Base-by-base conservation (phyloP, 2,888 invertebrate genomes). In the Tiliacea citrago region DNA sequence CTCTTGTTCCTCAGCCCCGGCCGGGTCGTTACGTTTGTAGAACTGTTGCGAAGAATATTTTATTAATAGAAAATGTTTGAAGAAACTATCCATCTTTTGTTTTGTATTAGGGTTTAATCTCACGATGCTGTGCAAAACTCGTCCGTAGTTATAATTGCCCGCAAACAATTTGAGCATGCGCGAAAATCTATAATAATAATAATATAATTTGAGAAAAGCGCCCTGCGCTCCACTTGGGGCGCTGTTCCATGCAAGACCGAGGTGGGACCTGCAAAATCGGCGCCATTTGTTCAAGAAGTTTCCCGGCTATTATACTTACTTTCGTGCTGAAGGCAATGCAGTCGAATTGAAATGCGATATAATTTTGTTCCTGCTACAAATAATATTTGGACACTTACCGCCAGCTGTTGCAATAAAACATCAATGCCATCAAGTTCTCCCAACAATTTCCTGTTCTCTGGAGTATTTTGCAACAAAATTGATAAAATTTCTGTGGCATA, bases 371-470 rank as follows among this genome's bases (percentile, higher is more conserved):
- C n/a, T 10, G 16, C n/a, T 35, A 35, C 9, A 51, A 65, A 70
- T 70, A 42, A 35, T 45, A 35, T 51, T 29, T 61, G 7, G 18
- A 16, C 16, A 88, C 86, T 95, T 95, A 98, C 98, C 87, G 99
- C 99, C 82, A 99, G 96, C 92, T 99, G 99, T 94, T 99, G 99
- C 16, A 99, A 96, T 63, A 99, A 95, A 53, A 99, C 98, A 96
- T 99, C 99, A 89, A 99, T 99, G 6, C 99, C 99, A 91, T 99
- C 99, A 61, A 99, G 93, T 89, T 99, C 98, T n/a, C 99, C 99
- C 39, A 99, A 95, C 42, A 98, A 92, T 70, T 97, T 96, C 84
- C 98, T 97, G 92, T 99, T 99, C 70, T 98, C 98, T 77, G 98
- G 98, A 82, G 98, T 98, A 83, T 98, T 98, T 96, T 99, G 99